A percentile compares a stretch with the other conserved stretches of the same genome.
Conservation (phyloP, 2,888 invertebrate genomes). For the Salticus scenicus region DNA sequence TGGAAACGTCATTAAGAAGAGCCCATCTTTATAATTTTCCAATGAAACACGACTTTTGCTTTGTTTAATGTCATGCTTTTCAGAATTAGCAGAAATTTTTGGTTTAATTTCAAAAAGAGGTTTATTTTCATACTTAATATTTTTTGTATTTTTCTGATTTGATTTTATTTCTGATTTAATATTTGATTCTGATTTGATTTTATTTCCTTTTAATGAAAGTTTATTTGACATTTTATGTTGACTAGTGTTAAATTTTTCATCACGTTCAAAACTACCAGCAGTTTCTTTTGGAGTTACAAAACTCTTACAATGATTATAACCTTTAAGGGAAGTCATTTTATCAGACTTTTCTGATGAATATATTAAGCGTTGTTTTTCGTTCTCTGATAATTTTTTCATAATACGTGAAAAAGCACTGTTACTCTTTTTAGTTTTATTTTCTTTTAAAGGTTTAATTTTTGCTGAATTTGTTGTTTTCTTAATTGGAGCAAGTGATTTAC, state of each 20-base stretch:
- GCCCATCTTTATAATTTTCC: conserved; percentile 14
- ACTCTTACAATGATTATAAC: conserved; percentile 32
- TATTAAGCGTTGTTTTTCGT: conserved; percentile 31
- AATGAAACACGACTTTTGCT: not conserved
- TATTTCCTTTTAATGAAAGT: no score
- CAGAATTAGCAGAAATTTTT: no score
- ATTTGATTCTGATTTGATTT: no score
- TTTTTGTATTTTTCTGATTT: no score
- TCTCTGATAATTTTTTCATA: conserved; percentile 24
- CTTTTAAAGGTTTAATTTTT: not conserved
- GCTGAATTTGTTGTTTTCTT: not conserved
- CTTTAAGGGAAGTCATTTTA: conserved; percentile 7
- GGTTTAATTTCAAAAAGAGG: no score
- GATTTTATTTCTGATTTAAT: no score
- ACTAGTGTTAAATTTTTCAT: no score
- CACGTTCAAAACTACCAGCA: no score
- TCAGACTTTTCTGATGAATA: conserved; percentile 15
- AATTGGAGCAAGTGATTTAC: not conserved
- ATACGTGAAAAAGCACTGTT: not conserved
- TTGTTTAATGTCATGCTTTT: no score
- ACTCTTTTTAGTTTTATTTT: conserved; percentile 19
- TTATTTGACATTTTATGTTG: no score
- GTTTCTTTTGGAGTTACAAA: not conserved
- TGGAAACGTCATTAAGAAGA: conserved; percentile 37
- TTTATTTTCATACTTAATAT: no score